Base-by-base conservation (phyloP, 2,888 invertebrate genomes). In the Lochmaea capreae region DNA sequence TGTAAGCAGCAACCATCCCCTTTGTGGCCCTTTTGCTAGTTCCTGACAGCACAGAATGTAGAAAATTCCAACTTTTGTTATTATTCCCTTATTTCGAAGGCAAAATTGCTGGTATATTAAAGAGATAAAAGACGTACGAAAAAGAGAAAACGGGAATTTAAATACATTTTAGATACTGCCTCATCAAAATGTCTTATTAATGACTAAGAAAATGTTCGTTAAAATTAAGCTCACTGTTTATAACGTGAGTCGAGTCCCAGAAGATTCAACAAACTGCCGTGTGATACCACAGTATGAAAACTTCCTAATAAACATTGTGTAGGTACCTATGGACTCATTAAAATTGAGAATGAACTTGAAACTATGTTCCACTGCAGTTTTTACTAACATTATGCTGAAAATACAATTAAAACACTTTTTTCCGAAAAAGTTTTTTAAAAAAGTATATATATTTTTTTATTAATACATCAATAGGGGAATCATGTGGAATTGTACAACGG, bases 1-100 rank as follows among this genome's bases (percentile, higher is more conserved):
- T 57, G 57, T 22, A 63, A 54, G 57, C 54, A 63, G 43, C 42
- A 46, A n/a, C 39, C 10, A 8, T 68, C 68, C 18, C 70, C 54
- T 70, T 70, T 70, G 70, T 70, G 70, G 63, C 70, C 52, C 63
- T 70, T 70, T 63, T 63, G 70, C 63, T 70, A n/a, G 18, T 63
- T 63, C 54, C 63, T 57, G 63, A 54, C 63, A 69, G 54, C 62
- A 39, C 11, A 39, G 49, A 46, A 43, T 63, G 52, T 52, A 46
- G 70, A 70, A 70, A 70, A 70, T 70, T 70, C 54, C 43, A 57
- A 26, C 70, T 33, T 54, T 63, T 57, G 63, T 63, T 62, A 52
- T 68, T 61, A 68, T 46, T 61, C 61, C 59, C 59, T 68, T 68
- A 57, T 67, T 67, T 58, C 57, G 33, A 42, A 39, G 42, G 3